A percentile compares a stretch with the other conserved stretches of the same genome.
Conservation (phyloP, 2,888 invertebrate genomes). For the Clitarchus hookeri region DNA sequence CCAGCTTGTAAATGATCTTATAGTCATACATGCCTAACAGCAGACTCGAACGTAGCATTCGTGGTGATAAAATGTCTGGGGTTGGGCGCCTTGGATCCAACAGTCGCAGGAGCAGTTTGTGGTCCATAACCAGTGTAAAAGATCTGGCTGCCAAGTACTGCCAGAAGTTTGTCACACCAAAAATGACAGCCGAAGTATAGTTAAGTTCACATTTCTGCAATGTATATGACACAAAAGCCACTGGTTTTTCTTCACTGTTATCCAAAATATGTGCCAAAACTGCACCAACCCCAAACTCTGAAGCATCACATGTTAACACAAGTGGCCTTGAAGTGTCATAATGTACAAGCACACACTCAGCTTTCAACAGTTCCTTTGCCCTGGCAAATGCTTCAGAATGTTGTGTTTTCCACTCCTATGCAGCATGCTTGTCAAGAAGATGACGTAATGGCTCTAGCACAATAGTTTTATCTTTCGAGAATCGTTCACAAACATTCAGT, state of each 20-base stretch:
- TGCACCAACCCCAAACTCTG: neutral
- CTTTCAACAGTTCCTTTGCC: neutral
- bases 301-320: neutral
- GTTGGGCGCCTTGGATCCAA: too few relatives aligned
- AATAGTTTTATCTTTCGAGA: neutral
- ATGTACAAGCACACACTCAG: neutral
- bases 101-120: too few relatives aligned
- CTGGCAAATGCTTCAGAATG: neutral
- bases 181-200: too few relatives aligned
- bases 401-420: neutral
- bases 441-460: constrained; percentile 18
- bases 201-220: too few relatives aligned
- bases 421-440: constrained; percentile 1
- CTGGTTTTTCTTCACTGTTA: neutral
- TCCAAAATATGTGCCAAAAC: neutral
- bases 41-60: constrained; percentile 36
- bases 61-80: too few relatives aligned
- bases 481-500: neutral
- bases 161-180: too few relatives aligned
- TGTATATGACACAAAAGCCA: too few relatives aligned
- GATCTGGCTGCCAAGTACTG: neutral
- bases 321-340: neutral
- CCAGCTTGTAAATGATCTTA: constrained; percentile 29
- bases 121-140: constrained; percentile 28
- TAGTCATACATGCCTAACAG: constrained; percentile 35